Evolutionary conservation across 2,797 vertebrate species (phyloP), one percentile per base, ranked within the genome.

Genomic region (Catostomus latipinnis): DNA sequence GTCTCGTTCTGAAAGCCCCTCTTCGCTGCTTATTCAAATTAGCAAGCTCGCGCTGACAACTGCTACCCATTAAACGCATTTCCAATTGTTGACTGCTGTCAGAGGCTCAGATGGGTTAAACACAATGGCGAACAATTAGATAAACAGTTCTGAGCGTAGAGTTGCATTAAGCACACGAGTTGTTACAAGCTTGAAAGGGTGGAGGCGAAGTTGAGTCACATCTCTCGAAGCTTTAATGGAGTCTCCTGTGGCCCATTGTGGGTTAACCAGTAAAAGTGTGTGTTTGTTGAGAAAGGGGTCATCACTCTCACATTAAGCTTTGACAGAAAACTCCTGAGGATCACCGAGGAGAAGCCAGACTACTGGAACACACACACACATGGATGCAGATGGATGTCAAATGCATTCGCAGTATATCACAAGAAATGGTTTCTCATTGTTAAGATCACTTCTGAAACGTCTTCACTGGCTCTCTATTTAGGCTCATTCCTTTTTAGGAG

Each of bases 41-140:
- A 82, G 69, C 69, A 54, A 45, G 6, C 63, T 50, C 65, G 48
- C 50, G 3, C 65, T 53, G 75, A 84, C 71, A 84, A 81, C 80
- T 79, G 8, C 62, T 79, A 66, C 71, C 65, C 71, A 81, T 84
- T 80, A 52, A 69, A 61, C 57, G 61, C 66, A n/a, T 46, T 75
- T 76, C 50, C 22, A 66, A 62, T 81, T 75, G 86, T 63, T 85
- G 84, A 86, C 78, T 83, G 86, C 74, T 84, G 76, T 87, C 81
- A 80, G 10, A 78, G 85, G 78, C 89, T 88, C 89, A 89, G 90
- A 91, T 87, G 88, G 80, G 81, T 82, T 78, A 87, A 90, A 87
- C 89, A 88, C 87, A 90, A 89, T 78, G 58, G 84, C 71, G 53
- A 87, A 89, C 88, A 87, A 90, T 90, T 86, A 91, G 87, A 86